Evolutionary conservation across 1,140 invertebrate genomes (phyloP).

Genomic region (Drosophila tsacasi): DNA sequence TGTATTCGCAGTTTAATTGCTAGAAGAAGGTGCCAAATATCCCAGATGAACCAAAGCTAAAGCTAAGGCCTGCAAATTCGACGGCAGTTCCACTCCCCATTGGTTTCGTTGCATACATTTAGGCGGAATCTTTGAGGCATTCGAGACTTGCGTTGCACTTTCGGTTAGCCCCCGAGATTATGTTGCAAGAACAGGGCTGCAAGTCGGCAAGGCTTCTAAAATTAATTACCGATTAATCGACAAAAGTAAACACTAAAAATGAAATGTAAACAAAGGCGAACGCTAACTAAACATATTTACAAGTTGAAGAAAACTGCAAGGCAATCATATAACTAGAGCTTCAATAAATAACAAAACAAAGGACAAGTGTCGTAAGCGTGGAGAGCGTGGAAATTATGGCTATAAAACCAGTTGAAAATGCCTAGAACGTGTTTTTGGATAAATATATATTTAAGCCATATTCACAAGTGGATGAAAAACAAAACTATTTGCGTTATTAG

Average conservation of each 20-base stretch:
- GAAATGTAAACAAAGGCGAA: constrained; percentile 40
- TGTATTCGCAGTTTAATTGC: constrained; percentile 55
- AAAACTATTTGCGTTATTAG: constrained; percentile 68
- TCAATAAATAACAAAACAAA: constrained; percentile 72
- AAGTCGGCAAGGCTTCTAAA: constrained; percentile 13
- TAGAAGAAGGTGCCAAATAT: constrained; percentile 45
- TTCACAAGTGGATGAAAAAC: constrained; percentile 40
- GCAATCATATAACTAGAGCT: constrained; percentile 85
- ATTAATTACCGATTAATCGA: constrained; percentile 31
- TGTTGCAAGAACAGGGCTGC: constrained; percentile 21
- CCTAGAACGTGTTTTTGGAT: constrained; percentile 69
- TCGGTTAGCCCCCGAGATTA: constrained; percentile 37
- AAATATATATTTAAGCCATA: constrained; percentile 74
- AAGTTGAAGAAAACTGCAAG: constrained; percentile 79
- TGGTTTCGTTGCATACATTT: constrained; percentile 53
- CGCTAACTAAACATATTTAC: constrained; percentile 54
- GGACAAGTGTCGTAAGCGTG: constrained; percentile 56
- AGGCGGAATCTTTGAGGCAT: constrained; percentile 31
- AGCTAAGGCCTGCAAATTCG: constrained; percentile 3
- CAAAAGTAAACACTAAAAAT: constrained; percentile 24
- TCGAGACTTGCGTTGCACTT: constrained; percentile 40
- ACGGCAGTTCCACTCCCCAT: constrained; percentile 33
- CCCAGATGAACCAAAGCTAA: constrained; percentile 41
- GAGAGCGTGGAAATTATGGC: constrained; percentile 39
- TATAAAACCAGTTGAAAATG: constrained; percentile 54